These are phyloP conservation scores for Miichthys miiuy DNA, from an alignment of 2,797 vertebrate genomes.

Conservation along the genomic window DNA sequence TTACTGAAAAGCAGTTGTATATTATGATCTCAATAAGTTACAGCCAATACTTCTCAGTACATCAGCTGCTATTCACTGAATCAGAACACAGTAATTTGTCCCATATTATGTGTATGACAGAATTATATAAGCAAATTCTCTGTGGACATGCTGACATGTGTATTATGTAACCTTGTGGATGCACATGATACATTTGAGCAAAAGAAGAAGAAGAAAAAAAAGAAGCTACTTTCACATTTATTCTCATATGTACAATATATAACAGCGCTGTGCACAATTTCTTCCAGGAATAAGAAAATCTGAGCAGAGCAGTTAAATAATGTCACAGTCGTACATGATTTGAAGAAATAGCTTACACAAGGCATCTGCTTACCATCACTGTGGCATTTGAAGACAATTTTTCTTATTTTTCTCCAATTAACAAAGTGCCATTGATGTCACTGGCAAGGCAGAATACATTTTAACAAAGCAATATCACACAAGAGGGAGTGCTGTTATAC, in stretches of 20 bases:
- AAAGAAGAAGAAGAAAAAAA: background rate
- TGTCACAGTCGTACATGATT: background rate
- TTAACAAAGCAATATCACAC: background rate
- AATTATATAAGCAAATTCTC: slow-evolving; percentile 2
- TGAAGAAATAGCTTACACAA: background rate
- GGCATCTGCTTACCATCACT: slow-evolving; percentile 15
- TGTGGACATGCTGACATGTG: background rate
- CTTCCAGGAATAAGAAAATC: background rate
- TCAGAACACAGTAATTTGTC: slow-evolving; percentile 7
- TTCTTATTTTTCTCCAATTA: background rate
- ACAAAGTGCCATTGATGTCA: slow-evolving; percentile 4
- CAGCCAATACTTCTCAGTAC: slow-evolving; percentile 4
- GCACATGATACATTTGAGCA: background rate
- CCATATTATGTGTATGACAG: background rate
- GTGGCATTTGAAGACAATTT: slow-evolving; percentile 34
- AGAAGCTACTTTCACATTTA: background rate
- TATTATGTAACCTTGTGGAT: background rate
- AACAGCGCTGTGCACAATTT: background rate
- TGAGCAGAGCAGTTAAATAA: background rate
- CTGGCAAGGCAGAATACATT: slow-evolving; percentile 23
- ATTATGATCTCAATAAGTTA: slow-evolving; percentile 25
- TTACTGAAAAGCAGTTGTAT: slow-evolving; percentile 22
- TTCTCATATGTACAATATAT: background rate
- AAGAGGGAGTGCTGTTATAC: no score
- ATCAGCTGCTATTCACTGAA: slow-evolving; percentile 35